These are phyloP conservation scores for Uria aalge DNA, from an alignment of 2,113 vertebrate species.

Conservation along the genomic window DNA sequence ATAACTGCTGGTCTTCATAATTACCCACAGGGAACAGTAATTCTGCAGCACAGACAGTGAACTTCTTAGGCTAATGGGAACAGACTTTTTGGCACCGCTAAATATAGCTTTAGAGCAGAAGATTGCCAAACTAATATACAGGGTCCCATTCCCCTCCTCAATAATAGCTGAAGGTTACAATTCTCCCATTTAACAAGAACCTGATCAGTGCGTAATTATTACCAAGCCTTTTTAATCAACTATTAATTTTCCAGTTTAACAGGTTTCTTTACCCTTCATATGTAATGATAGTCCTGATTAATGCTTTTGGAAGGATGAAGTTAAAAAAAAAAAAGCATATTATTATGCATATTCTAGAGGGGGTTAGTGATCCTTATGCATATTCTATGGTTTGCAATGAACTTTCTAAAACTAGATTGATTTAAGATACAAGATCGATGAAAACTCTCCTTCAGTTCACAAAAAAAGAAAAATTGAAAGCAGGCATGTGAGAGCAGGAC, in stretches of 20 bases:
- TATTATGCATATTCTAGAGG: background rate
- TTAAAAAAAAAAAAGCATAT: background rate
- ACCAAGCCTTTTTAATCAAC: slow-evolving; percentile 25
- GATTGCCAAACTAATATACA: background rate
- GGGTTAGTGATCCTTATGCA: background rate
- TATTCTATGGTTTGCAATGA: background rate
- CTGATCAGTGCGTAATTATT: slow-evolving; percentile 24
- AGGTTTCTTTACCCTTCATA: slow-evolving; percentile 34
- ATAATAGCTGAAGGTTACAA: background rate
- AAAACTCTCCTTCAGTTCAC: background rate
- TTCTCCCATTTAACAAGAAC: background rate
- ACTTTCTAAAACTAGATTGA: background rate
- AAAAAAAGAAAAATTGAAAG: background rate
- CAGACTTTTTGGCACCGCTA: slow-evolving; percentile 54
- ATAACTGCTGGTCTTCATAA: background rate
- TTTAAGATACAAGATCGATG: background rate
- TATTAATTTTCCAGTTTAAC: slow-evolving; percentile 52
- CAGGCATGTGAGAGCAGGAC: background rate
- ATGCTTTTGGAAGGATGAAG: background rate
- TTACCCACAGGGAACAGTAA: background rate
- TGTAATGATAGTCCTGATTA: slow-evolving; percentile 7
- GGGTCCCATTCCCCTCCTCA: slow-evolving; percentile 14
- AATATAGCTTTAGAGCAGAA: slow-evolving; percentile 2
- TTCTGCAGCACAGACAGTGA: background rate
- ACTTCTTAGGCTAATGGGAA: background rate